phyloP scores from a whole-genome alignment of 2,797 vertebrate species.

The Passerculus sandwichensis region DNA sequence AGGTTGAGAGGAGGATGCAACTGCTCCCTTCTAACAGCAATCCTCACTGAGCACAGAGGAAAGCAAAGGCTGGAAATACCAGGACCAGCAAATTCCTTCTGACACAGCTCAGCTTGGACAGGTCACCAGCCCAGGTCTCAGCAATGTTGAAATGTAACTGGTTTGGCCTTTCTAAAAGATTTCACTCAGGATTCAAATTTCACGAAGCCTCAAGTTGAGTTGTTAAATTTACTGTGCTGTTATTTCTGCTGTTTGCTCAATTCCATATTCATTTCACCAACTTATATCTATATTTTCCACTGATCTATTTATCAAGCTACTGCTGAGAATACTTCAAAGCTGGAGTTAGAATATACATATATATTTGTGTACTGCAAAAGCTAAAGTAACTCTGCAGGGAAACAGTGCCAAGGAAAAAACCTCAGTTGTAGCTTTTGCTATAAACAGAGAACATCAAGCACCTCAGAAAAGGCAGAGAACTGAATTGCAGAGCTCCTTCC shows the following conservation, averaged over 20 bases:
- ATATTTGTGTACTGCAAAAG: slow-evolving; percentile 1
- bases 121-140: background rate
- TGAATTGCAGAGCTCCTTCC: slow-evolving; percentile 51
- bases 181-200: background rate
- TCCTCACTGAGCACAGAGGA: background rate
- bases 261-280: slow-evolving; percentile 8
- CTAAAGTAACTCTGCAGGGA: slow-evolving; percentile 40
- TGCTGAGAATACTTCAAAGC: slow-evolving; percentile 19
- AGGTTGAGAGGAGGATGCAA: background rate
- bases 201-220: background rate
- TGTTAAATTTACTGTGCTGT: background rate
- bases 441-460: slow-evolving; percentile 51
- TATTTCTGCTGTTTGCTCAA: background rate
- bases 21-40: background rate
- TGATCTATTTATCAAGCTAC: slow-evolving; percentile 23
- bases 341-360: background rate
- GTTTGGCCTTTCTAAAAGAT: background rate
- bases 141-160: background rate
- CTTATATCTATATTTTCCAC: background rate
- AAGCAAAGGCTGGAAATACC: background rate
- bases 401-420: slow-evolving; percentile 20
- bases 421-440: slow-evolving; percentile 57
- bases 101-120: background rate
- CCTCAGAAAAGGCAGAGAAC: slow-evolving; percentile 54
- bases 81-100: background rate